Evolutionary conservation across 2,888 invertebrate species (phyloP).

Genomic region (Leucoma salicis): DNA sequence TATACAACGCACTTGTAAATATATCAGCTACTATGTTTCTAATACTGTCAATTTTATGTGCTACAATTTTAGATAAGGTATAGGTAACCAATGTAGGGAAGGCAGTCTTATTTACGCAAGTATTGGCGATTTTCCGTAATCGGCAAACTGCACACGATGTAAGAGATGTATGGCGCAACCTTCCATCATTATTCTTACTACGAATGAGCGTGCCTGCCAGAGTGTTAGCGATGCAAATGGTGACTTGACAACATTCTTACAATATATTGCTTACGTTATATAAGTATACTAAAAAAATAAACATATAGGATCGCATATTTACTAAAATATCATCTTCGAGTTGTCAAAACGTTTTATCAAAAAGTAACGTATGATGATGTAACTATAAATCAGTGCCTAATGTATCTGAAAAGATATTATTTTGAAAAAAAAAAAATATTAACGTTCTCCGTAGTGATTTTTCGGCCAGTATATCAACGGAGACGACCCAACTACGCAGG

Average conservation of each 20-base stretch:
- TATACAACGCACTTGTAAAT: too few species aligned
- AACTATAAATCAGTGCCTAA: too few species aligned
- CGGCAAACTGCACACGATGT: constrained; percentile 64
- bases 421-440: too few species aligned
- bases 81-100: too few species aligned
- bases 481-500: too few species aligned
- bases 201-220: constrained; percentile 50
- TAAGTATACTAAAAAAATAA: constrained; percentile 18
- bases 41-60: too few species aligned
- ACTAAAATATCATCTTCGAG: constrained; percentile 31
- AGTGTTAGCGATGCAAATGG: constrained; percentile 55
- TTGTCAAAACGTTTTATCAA: constrained; percentile 5
- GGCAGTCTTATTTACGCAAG: constrained; percentile 75
- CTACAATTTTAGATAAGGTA: constrained; percentile 41
- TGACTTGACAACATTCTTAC: constrained; percentile 50
- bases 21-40: too few species aligned
- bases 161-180: constrained; percentile 65
- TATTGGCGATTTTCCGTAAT: constrained; percentile 66
- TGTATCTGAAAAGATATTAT: too few species aligned
- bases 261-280: constrained; percentile 39
- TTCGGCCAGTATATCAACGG: too few species aligned
- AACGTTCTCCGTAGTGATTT: too few species aligned
- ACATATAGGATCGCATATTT: too few species aligned
- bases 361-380: too few species aligned
- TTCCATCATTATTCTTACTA: constrained; percentile 76